These are phyloP conservation scores for Chionis minor DNA, from an alignment of 2,113 vertebrate genomes.

Conservation along the genomic window DNA sequence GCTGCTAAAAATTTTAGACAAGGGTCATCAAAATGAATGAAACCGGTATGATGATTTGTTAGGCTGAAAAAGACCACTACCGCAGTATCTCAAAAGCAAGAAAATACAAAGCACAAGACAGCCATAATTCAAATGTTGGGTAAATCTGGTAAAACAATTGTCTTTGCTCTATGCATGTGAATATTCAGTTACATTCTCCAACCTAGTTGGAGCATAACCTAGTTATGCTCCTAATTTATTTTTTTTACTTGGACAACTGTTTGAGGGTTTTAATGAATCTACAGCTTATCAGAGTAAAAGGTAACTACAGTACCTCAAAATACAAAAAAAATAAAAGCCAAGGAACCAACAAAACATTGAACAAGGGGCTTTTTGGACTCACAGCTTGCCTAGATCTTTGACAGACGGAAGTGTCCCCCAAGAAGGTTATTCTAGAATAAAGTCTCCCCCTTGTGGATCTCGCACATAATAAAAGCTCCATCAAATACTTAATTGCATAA, in stretches of 20 bases:
- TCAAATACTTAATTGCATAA: background rate
- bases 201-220: too few relatives aligned
- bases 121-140: background rate
- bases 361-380: background rate
- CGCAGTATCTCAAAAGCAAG: background rate
- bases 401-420: background rate
- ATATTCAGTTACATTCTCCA: background rate
- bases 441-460: slow-evolving; percentile 46
- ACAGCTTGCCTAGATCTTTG: background rate
- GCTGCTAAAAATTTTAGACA: slow-evolving; percentile 30
- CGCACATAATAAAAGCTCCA: slow-evolving; percentile 28
- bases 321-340: background rate
- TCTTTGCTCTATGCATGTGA: background rate
- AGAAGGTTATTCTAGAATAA: slow-evolving; percentile 52
- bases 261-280: slow-evolving; percentile 2
- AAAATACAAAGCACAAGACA: background rate
- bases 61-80: background rate
- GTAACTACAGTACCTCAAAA: background rate
- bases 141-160: background rate
- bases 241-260: background rate
- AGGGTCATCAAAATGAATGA: slow-evolving; percentile 25
- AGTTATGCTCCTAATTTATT: too few relatives aligned
- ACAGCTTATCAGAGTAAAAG: background rate
- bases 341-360: background rate
- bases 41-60: background rate